These are phyloP conservation scores for Caenorhabditis sp. DNA, from an alignment of 2,888 invertebrate genomes.

Conservation along the genomic window DNA sequence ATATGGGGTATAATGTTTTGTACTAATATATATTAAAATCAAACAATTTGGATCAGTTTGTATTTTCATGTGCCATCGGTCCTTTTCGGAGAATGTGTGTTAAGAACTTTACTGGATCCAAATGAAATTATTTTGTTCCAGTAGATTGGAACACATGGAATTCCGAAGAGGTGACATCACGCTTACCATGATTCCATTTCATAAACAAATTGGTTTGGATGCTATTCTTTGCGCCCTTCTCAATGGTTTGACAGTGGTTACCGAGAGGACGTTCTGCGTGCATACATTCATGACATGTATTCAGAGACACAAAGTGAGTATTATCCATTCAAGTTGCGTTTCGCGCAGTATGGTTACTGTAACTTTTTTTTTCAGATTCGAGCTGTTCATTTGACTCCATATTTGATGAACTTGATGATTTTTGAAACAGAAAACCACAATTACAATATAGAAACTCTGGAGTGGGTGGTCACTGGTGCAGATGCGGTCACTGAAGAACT, in stretches of 20 bases:
- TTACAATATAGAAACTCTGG: slow-evolving; percentile 31
- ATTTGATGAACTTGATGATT: slow-evolving; percentile 53
- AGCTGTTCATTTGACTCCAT: slow-evolving; percentile 46
- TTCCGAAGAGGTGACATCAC: slow-evolving; percentile 38
- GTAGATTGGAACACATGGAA: slow-evolving; percentile 29
- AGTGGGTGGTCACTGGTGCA: slow-evolving; percentile 51
- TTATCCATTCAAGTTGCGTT: no score
- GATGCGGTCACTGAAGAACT: slow-evolving; percentile 51
- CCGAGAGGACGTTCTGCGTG: slow-evolving; percentile 48
- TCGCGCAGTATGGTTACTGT: no score
- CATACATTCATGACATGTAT: slow-evolving; percentile 56
- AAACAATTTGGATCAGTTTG: no score
- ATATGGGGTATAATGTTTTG: no score
- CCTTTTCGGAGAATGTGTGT: no score
- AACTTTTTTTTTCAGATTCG: slow-evolving; percentile 46
- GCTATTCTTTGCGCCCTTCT: slow-evolving; percentile 38
- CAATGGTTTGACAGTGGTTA: slow-evolving; percentile 48
- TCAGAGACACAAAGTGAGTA: slow-evolving; percentile 47
- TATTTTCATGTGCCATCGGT: no score
- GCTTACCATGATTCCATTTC: slow-evolving; percentile 56
- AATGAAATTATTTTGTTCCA: slow-evolving; percentile 36
- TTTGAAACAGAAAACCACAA: slow-evolving; percentile 50
- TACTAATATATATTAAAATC: no score
- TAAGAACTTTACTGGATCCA: no score
- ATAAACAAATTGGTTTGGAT: slow-evolving; percentile 53